These are phyloP conservation scores for Heliconius aoede DNA, from an alignment of 2,888 invertebrate genomes.

Conservation along the genomic window DNA sequence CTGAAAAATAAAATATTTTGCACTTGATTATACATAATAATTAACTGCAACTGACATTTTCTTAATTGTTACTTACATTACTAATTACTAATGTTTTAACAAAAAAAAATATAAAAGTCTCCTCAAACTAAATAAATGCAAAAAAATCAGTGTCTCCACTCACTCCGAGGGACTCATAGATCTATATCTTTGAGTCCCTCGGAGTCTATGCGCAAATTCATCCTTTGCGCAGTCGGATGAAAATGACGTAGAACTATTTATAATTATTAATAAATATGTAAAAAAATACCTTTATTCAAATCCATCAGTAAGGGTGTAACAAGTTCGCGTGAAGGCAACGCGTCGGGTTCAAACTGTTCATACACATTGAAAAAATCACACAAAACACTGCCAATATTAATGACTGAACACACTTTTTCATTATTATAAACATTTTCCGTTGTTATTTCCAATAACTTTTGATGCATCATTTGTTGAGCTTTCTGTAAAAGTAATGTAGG, in stretches of 20 bases:
- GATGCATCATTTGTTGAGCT: conserved; percentile 73
- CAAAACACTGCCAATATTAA: conserved; percentile 67
- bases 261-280: not conserved
- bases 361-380: conserved; percentile 70
- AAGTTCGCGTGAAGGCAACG: conserved; percentile 60
- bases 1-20: conserved; percentile 55
- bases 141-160: too few relatives aligned
- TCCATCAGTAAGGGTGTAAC: conserved; percentile 62
- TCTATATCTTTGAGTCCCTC: too few relatives aligned
- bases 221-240: too few relatives aligned
- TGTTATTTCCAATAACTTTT: conserved; percentile 60
- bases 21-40: not conserved
- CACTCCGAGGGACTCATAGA: too few relatives aligned
- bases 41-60: too few relatives aligned
- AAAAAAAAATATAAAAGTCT: too few relatives aligned
- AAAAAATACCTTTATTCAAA: conserved; percentile 67
- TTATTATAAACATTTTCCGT: conserved; percentile 59
- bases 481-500: conserved; percentile 61
- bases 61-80: too few relatives aligned
- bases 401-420: conserved; percentile 59
- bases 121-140: too few relatives aligned
- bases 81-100: too few relatives aligned
- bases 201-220: too few relatives aligned
- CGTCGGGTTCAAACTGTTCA: conserved; percentile 67
- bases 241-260: too few relatives aligned